phyloP scores from a whole-genome alignment of 2,113 vertebrate genomes.

The Opisthocomus hoazin region DNA sequence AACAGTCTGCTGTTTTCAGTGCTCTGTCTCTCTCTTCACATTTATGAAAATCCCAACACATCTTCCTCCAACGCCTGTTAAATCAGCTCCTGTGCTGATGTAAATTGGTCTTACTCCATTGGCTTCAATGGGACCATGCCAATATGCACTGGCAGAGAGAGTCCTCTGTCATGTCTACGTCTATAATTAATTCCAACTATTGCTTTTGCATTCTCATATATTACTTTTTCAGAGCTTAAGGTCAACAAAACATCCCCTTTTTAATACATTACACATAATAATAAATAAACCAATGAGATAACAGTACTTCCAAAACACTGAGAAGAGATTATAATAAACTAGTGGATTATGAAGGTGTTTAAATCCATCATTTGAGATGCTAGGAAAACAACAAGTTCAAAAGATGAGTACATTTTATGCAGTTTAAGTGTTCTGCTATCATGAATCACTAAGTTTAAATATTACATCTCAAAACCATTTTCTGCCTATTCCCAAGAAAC shows the following conservation, averaged over 20 bases:
- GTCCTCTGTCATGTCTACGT: background rate
- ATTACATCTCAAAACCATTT: constrained; percentile 23
- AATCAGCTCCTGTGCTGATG: background rate
- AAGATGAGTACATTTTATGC: background rate
- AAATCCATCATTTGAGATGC: constrained; percentile 26
- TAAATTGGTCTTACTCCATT: constrained; percentile 30
- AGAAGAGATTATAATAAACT: background rate
- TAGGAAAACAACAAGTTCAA: constrained; percentile 24
- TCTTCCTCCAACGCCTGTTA: background rate
- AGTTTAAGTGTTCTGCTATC: background rate
- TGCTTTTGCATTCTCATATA: background rate
- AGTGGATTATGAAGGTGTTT: background rate
- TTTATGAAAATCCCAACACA: background rate
- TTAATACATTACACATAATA: background rate
- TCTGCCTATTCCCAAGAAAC: background rate
- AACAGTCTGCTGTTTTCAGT: background rate
- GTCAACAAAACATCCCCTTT: background rate
- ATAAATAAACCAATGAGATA: constrained; percentile 13
- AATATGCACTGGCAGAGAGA: background rate
- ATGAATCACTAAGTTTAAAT: constrained; percentile 50
- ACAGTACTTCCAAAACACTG: background rate
- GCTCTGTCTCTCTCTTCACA: background rate
- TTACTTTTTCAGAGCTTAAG: constrained; percentile 28
- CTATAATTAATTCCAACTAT: constrained; percentile 4
- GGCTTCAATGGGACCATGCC: background rate